phyloP scores from a whole-genome alignment of 2,888 invertebrate genomes.

The Heliconius erato region DNA sequence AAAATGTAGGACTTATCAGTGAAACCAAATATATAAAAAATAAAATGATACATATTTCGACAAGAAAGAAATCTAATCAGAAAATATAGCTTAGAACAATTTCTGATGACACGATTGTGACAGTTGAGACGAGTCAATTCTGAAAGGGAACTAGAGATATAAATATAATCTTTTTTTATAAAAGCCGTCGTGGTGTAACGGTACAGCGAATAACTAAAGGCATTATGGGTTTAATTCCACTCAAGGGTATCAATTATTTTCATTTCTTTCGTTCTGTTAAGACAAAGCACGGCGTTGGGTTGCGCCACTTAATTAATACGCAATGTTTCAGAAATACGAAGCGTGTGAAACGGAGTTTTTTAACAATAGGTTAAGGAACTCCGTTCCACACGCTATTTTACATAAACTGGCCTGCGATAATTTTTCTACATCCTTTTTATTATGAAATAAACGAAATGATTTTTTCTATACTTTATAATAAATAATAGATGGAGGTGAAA shows the following conservation, averaged over 20 bases:
- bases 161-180: not conserved
- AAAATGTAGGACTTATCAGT: too few species aligned
- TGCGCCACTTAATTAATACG: not conserved
- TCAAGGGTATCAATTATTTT: too few species aligned
- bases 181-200: not conserved
- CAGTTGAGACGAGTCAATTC: not conserved
- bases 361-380: too few species aligned
- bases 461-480: too few species aligned
- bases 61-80: not conserved
- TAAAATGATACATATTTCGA: not conserved
- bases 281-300: too few species aligned
- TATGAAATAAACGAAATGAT: not conserved
- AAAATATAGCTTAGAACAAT: too few species aligned
- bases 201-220: too few species aligned
- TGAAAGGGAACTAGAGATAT: not conserved
- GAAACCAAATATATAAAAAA: not conserved
- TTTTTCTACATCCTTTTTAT: not conserved
- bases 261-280: too few species aligned
- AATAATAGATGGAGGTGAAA: not conserved
- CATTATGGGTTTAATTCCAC: too few species aligned
- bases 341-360: too few species aligned
- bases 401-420: not conserved
- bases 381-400: too few species aligned
- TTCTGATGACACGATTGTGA: not conserved
- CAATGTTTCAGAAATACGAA: not conserved